phyloP scores from a whole-genome alignment of 2,888 invertebrate genomes.

The Cryptophagus acutangulus region DNA sequence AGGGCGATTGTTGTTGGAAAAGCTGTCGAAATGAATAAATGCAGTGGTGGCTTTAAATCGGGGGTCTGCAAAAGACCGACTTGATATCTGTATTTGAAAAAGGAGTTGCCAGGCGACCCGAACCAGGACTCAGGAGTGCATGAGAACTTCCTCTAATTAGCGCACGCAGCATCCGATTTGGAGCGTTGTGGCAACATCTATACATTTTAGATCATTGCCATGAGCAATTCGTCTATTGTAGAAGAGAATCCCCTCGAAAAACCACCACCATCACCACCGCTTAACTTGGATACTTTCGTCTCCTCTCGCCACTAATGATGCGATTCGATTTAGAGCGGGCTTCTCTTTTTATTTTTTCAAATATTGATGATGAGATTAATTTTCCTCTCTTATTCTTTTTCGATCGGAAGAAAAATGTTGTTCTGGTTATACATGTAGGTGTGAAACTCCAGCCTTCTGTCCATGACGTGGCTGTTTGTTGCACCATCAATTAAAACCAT shows the following conservation, averaged over 20 bases:
- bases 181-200: conserved; percentile 35
- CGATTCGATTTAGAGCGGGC: no score
- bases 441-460: conserved; percentile 45
- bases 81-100: conserved; percentile 15
- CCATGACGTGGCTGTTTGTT: conserved; percentile 43
- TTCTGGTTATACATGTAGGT: conserved; percentile 42
- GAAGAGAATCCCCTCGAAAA: conserved; percentile 22
- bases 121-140: conserved; percentile 32
- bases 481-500: conserved; percentile 46
- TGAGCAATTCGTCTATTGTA: conserved; percentile 26
- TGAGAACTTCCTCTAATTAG: conserved; percentile 41
- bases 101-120: conserved; percentile 38
- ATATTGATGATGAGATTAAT: no score
- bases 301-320: conserved; percentile 26
- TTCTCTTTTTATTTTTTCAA: no score
- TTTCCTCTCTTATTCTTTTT: no score
- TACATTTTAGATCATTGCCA: conserved; percentile 38
- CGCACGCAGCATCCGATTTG: conserved; percentile 41
- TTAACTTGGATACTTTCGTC: conserved; percentile 10
- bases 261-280: conserved; percentile 15
- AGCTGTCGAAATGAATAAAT: neutral
- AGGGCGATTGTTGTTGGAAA: neutral
- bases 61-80: conserved; percentile 8
- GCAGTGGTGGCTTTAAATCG: conserved; percentile 7
- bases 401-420: no score